These are phyloP conservation scores for Drosophila pseudotalamancana DNA, from an alignment of 2,888 invertebrate species.

Conservation along the genomic window DNA sequence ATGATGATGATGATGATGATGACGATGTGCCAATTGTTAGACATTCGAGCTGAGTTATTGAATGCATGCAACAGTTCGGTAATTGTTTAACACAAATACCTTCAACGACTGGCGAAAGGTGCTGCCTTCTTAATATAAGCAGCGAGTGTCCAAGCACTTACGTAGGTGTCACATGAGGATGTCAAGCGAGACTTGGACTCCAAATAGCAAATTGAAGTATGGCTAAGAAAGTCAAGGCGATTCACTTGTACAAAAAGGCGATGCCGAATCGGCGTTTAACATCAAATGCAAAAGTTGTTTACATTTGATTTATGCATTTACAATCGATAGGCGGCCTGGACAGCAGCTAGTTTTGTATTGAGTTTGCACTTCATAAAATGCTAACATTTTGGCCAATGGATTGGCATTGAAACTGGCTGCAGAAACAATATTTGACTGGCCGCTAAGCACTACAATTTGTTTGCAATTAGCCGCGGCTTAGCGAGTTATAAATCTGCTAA, in stretches of 20 bases:
- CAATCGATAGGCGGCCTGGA: slow-evolving; percentile 37
- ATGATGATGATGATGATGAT: slow-evolving; percentile 62
- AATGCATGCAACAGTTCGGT: slow-evolving; percentile 55
- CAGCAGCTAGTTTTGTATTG: slow-evolving; percentile 53
- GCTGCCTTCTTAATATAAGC: slow-evolving; percentile 33
- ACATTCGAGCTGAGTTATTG: slow-evolving; percentile 47
- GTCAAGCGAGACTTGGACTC: neutral
- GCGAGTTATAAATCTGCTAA: slow-evolving; percentile 54
- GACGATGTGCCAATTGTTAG: slow-evolving; percentile 67
- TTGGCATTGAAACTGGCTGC: slow-evolving; percentile 59
- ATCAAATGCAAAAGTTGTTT: slow-evolving; percentile 62
- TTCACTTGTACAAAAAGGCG: slow-evolving; percentile 38
- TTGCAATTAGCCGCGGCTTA: slow-evolving; percentile 54
- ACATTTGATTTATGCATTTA: slow-evolving; percentile 61
- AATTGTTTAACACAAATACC: slow-evolving; percentile 20
- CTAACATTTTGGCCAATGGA: slow-evolving; percentile 42
- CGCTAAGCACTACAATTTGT: slow-evolving; percentile 59
- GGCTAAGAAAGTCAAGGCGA: slow-evolving; percentile 73
- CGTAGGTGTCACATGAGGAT: slow-evolving; percentile 34
- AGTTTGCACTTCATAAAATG: slow-evolving; percentile 35
- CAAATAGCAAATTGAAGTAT: neutral
- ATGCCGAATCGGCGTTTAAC: slow-evolving; percentile 23
- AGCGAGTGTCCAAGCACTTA: slow-evolving; percentile 4
- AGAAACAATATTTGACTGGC: slow-evolving; percentile 25
- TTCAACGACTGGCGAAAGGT: slow-evolving; percentile 29